phyloP scores from a whole-genome alignment of 2,113 vertebrate genomes.

The Equus przewalskii region DNA sequence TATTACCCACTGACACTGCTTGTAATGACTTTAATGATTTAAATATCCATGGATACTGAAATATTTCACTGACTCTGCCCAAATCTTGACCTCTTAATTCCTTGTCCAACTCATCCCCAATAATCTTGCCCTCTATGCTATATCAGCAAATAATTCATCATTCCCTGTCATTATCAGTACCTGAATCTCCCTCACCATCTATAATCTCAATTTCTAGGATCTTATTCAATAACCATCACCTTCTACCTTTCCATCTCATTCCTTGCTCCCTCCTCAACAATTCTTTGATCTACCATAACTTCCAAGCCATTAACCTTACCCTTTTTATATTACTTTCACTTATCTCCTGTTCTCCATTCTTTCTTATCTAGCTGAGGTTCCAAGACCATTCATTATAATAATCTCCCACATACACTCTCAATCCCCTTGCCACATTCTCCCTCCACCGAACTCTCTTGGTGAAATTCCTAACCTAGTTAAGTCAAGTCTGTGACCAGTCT shows the following conservation, averaged over 20 bases:
- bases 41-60: not conserved
- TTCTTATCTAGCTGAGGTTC: not conserved
- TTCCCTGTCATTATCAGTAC: not conserved
- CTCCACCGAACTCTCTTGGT: not conserved
- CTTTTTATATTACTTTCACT: not conserved
- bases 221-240: not conserved
- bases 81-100: not conserved
- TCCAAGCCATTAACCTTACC: not conserved
- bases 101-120: not conserved
- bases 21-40: not conserved
- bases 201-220: slow-evolving; percentile 9
- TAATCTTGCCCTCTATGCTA: not conserved
- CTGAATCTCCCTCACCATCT: not conserved
- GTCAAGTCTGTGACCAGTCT: slow-evolving; percentile 6
- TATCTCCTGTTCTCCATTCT: not conserved
- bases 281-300: not conserved
- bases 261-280: not conserved
- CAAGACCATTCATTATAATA: not conserved
- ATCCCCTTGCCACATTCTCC: not conserved
- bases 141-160: not conserved
- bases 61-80: not conserved
- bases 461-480: not conserved
- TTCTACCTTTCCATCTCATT: not conserved
- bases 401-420: not conserved
- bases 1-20: not conserved